Evolutionary conservation across 2,113 vertebrate genomes (phyloP), one percentile per base, ranked within the genome.

Genomic region (Dicerorhinus sumatrensis): DNA sequence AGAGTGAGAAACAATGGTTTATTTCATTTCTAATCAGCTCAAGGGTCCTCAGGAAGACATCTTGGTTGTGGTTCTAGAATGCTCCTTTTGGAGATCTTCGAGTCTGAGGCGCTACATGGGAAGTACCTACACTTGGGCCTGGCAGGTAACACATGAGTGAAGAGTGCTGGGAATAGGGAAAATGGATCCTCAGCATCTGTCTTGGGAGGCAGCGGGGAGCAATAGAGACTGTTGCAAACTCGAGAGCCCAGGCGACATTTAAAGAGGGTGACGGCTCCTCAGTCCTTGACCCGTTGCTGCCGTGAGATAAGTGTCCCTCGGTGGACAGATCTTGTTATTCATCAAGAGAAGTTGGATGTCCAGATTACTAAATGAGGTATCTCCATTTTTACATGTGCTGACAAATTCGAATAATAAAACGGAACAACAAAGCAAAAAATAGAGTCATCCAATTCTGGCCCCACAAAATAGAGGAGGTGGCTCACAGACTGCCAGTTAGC

Each of bases 1-100:
- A 48, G 42, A 23, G 27, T 73, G 67, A 73, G 31, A 63, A 60
- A 76, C 3, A 48, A 23, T 42, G 46, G 20, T 48, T 89, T 33
- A 33, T 46, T 85, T 93, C 9, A 79, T 89, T 77, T 83, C 62
- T 75, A 87, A 31, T 62, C 48, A 56, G 39, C 8, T 76, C 29
- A 8, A 16, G 29, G 9, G 21, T 56, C 27, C 36, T 51, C 76
- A 67, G 36, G 51, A 85, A 76, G 29, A 81, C 51, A 56, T 36
- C 46, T 39, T 70, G 9, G 9, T 33, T n/a, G 31, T 67, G 56
- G 21, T 62, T 87, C 70, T 84, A 91, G 63, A 89, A 69, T 73
- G 51, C n/a, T 93, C 81, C 51, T 91, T 81, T 29, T 54, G 20
- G 62, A 73, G 33, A 17, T 29, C 31, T 11, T 67, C 56, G 79